phyloP scores from a whole-genome alignment of 1,140 invertebrate genomes.

The Leguminivora glycinivorella region DNA sequence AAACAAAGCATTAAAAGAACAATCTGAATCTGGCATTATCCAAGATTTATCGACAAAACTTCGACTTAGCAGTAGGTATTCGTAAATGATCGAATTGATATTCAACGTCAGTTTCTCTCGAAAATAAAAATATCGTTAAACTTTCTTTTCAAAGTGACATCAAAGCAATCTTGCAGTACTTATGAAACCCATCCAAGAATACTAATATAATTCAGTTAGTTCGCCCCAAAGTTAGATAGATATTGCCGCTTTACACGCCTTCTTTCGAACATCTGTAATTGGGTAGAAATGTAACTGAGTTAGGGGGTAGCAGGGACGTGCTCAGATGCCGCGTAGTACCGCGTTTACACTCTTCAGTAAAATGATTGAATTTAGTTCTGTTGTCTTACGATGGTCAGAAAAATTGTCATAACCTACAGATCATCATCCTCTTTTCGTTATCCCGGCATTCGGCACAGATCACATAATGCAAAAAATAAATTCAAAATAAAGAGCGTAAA shows the following conservation, averaged over 20 bases:
- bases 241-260: neutral
- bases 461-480: too few relatives aligned
- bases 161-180: neutral
- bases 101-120: too few relatives aligned
- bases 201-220: constrained; percentile 1
- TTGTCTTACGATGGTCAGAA: too few relatives aligned
- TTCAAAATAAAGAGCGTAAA: too few relatives aligned
- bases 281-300: constrained; percentile 46
- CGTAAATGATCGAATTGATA: too few relatives aligned
- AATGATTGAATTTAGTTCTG: neutral
- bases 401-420: too few relatives aligned
- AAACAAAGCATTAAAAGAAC: too few relatives aligned
- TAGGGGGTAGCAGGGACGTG: constrained; percentile 35
- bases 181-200: constrained; percentile 1
- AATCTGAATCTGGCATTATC: too few relatives aligned
- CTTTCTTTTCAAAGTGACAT: neutral
- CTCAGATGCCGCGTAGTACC: neutral
- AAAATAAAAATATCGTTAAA: neutral
- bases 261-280: constrained; percentile 40
- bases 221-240: neutral
- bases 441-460: too few relatives aligned
- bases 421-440: too few relatives aligned
- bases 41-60: too few relatives aligned
- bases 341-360: neutral
- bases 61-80: too few relatives aligned